Evolutionary conservation across 2,888 invertebrate species (phyloP).

Genomic region (Caenorhabditis sinica): DNA sequence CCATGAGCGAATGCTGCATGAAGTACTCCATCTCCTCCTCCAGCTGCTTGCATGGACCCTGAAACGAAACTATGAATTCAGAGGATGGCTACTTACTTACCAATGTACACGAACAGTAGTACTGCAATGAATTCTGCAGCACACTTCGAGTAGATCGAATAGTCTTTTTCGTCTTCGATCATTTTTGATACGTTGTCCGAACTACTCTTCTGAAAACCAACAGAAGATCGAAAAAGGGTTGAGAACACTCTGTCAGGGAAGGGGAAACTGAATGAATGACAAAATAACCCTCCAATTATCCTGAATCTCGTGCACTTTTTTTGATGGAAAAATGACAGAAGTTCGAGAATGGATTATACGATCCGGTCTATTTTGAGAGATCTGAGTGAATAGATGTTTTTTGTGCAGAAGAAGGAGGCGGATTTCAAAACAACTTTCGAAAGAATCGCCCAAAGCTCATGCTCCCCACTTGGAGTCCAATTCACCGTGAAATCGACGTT

Average conservation of each 20-base stretch:
- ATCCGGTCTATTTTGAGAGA: conserved; percentile 10
- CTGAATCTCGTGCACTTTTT: conserved; percentile 26
- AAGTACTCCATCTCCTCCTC: conserved; percentile 65
- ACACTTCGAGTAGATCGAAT: conserved; percentile 69
- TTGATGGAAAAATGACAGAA: conserved; percentile 42
- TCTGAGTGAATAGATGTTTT: conserved; percentile 5
- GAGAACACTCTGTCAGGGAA: conserved; percentile 4
- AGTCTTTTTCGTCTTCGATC: conserved; percentile 67
- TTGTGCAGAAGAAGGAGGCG: neutral
- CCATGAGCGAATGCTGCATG: conserved; percentile 81
- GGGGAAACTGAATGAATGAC: conserved; percentile 23
- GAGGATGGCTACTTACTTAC: conserved; percentile 54
- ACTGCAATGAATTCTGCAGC: conserved; percentile 81
- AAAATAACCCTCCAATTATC: conserved; percentile 47
- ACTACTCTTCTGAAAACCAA: conserved; percentile 40
- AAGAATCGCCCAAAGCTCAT: conserved; percentile 41
- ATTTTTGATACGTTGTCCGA: conserved; percentile 51
- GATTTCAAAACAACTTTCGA: conserved; percentile 44
- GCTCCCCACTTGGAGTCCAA: conserved; percentile 21
- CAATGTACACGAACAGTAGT: conserved; percentile 80
- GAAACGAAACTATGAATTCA: neutral
- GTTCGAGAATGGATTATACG: conserved; percentile 4
- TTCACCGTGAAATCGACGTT: conserved; percentile 61
- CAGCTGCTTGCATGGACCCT: conserved; percentile 70
- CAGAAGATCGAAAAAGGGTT: neutral